Evolutionary conservation across 2,113 vertebrate genomes (phyloP).

Genomic region (Nansenia antarctica): DNA sequence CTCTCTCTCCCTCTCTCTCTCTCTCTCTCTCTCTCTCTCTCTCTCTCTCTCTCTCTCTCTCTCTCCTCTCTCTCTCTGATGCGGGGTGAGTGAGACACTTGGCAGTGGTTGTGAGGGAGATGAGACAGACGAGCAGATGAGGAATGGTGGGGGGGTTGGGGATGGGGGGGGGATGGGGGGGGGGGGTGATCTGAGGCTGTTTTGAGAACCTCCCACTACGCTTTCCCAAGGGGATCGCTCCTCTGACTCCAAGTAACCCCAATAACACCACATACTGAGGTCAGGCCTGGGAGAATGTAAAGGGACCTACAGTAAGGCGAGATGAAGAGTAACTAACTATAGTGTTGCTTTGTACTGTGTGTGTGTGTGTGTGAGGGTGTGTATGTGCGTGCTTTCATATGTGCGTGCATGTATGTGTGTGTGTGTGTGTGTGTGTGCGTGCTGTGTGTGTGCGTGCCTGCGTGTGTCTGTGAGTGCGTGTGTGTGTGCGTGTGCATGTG

Average conservation of each 20-base stretch:
- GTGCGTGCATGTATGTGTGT: conserved; percentile 12
- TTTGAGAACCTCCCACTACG: conserved; percentile 38
- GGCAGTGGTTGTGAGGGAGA: conserved; percentile 52
- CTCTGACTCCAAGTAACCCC: conserved; percentile 43
- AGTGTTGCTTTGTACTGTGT: too few species aligned
- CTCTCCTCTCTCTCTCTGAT: not conserved
- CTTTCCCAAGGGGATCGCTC: conserved; percentile 20
- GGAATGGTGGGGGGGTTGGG: conserved; percentile 34
- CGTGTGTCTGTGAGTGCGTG: conserved; percentile 1
- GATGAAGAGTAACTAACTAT: too few species aligned
- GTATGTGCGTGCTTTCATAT: conserved; percentile 34
- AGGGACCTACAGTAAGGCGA: conserved; percentile 31
- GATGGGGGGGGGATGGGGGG: conserved; percentile 17
- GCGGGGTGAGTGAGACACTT: conserved; percentile 21
- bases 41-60: not conserved
- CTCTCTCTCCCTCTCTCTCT: conserved; percentile 2
- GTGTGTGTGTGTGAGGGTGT: not conserved
- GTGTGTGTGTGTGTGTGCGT: conserved; percentile 16
- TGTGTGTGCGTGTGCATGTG: not conserved
- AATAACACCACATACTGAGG: conserved; percentile 39
- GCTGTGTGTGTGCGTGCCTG: not conserved
- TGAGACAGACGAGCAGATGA: conserved; percentile 37
- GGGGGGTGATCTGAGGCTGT: conserved; percentile 45
- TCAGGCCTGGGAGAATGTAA: conserved; percentile 29
- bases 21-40: not conserved